Evolutionary conservation across 2,113 vertebrate species (phyloP), one percentile per base, ranked within the genome.

Genomic region (Haemorhous mexicanus): DNA sequence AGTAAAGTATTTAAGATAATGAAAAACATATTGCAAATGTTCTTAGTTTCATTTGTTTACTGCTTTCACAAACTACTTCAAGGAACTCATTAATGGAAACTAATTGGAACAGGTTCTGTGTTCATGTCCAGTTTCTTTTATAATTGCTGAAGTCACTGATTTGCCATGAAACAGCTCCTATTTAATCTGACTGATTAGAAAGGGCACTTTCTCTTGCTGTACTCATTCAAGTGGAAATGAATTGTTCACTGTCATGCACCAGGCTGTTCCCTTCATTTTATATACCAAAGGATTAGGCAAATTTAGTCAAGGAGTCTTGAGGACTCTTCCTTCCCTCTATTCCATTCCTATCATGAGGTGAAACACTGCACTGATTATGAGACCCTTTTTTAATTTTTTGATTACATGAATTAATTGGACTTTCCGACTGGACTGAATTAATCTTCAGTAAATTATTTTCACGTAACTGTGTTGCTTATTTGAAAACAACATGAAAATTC

Each of bases 111-210:
- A 88, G 61, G 75, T 79, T 93, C 62, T 6, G 3, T 33, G 68
- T 79, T 81, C 75, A 66, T 87, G 95, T 94, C 87, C 80, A 63
- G 68, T 79, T 96, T 90, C 69, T 64, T 75, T 87, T 70, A 62
- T 93, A 96, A 93, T 88, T 95, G 70, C 63, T 78, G 46, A 83
- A 95, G 83, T 87, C 67, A 87, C 59, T 81, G 81, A 90, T 69
- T 93, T 92, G 78, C 90, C 95, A 94, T 89, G 88, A 76, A 87
- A 81, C 74, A 91, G 64, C 30, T 89, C 66, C 72, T 69, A 58
- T 92, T 91, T 94, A 88, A 91, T 92, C 64, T 89, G 39, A 43
- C 70, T 92, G 93, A 95, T 97, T 94, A 92, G 94, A 96, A 94
- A 91, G 64, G 47, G 22, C 53, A 88, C 64, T 88, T 87, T 87